These are phyloP conservation scores for Prosapia bicincta DNA, from an alignment of 2,888 invertebrate genomes.

Conservation along the genomic window DNA sequence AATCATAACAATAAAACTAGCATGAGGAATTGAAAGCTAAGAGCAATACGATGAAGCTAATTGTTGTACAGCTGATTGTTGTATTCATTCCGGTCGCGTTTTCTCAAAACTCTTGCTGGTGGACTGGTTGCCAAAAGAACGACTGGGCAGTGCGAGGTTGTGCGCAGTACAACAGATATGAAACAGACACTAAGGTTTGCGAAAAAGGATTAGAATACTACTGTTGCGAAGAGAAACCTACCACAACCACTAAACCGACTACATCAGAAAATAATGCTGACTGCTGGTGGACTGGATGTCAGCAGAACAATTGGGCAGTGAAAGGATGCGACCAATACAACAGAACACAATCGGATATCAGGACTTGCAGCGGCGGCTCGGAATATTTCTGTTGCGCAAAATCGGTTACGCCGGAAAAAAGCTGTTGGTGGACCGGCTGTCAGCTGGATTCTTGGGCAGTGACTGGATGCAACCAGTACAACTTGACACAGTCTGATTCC, in stretches of 20 bases:
- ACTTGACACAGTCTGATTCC: not conserved
- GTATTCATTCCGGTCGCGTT: too few relatives aligned
- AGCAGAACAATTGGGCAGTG: slow-evolving; percentile 18
- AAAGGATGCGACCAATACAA: not conserved
- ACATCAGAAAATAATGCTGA: not conserved
- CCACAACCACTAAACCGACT: not conserved
- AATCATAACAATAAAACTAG: too few relatives aligned
- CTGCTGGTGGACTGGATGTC: slow-evolving; percentile 32
- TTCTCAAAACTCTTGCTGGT: slow-evolving; percentile 8
- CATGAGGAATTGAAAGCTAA: too few relatives aligned
- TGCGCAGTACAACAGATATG: slow-evolving; percentile 16
- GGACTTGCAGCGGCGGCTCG: not conserved
- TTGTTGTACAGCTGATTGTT: too few relatives aligned
- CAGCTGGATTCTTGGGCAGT: slow-evolving; percentile 21
- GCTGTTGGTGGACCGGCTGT: slow-evolving; percentile 31
- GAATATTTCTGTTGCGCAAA: slow-evolving; percentile 8
- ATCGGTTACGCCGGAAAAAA: not conserved
- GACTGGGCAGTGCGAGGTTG: slow-evolving; percentile 30
- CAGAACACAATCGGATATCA: not conserved
- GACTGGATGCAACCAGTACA: not conserved
- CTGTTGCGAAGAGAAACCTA: not conserved
- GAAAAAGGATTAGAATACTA: slow-evolving; percentile 8
- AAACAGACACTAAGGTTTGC: slow-evolving; percentile 5
- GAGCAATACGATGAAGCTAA: too few relatives aligned
- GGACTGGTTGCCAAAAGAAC: slow-evolving; percentile 13